Evolutionary conservation across 2,888 invertebrate species (phyloP).

Genomic region (Euclidia mi): DNA sequence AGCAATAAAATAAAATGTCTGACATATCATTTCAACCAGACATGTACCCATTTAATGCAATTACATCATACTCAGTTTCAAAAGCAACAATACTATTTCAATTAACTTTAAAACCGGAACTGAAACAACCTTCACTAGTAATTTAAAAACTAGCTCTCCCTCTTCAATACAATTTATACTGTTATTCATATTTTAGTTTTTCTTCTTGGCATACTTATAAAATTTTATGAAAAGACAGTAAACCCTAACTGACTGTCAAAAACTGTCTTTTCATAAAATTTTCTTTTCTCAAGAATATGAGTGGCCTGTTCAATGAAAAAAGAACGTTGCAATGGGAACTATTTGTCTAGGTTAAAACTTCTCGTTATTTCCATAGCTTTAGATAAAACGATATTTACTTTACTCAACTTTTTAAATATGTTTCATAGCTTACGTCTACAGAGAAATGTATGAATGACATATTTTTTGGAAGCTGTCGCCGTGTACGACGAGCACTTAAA

Average conservation of each 20-base stretch:
- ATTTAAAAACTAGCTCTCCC: slow-evolving; percentile 20
- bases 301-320: slow-evolving; percentile 35
- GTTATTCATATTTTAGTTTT: slow-evolving; percentile 36
- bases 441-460: slow-evolving; percentile 22
- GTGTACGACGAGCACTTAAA: slow-evolving; percentile 26
- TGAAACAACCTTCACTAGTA: slow-evolving; percentile 24
- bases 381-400: slow-evolving; percentile 17
- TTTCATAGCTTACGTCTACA: slow-evolving; percentile 22
- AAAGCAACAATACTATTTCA: not conserved
- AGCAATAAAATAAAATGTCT: no score
- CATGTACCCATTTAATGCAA: no score
- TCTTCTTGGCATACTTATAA: no score
- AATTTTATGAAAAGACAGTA: no score
- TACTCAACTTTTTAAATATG: slow-evolving; percentile 10
- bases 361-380: slow-evolving; percentile 17
- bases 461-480: slow-evolving; percentile 34
- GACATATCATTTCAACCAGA: no score
- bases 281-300: slow-evolving; percentile 35
- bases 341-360: slow-evolving; percentile 35
- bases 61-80: no score
- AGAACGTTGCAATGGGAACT: slow-evolving; percentile 15
- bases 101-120: slow-evolving; percentile 2
- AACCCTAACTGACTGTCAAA: no score
- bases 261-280: no score
- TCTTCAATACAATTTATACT: slow-evolving; percentile 43